Conservation (phyloP, 2,888 invertebrate genomes). For the Allophyes oxyacanthae region DNA sequence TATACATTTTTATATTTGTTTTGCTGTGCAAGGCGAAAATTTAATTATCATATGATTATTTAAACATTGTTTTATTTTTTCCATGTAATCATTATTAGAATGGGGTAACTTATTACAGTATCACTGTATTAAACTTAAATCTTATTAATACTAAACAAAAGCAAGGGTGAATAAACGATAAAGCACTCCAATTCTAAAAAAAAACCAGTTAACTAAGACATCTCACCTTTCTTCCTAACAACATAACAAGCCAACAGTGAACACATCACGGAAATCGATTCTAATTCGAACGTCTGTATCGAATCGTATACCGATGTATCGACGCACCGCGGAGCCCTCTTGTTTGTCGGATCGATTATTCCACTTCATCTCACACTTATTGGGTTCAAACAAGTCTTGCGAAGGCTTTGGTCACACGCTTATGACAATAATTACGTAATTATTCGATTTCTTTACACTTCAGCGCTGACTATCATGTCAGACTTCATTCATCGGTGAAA, state of each 20-base stretch:
- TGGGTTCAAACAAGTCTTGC: constrained; percentile 72
- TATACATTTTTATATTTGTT: no score
- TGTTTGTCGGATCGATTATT: constrained; percentile 88
- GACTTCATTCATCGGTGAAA: not conserved
- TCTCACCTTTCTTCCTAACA: constrained; percentile 37
- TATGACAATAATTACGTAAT: constrained; percentile 47
- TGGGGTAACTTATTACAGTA: no score
- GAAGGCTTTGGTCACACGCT: constrained; percentile 43
- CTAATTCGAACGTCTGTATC: constrained; percentile 71
- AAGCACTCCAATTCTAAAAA: not conserved
- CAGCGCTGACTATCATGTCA: constrained; percentile 1
- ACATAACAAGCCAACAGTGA: constrained; percentile 59
- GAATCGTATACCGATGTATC: constrained; percentile 64
- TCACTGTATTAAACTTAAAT: no score
- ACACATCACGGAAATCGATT: constrained; percentile 72
- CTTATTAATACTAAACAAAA: no score
- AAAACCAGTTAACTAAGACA: constrained; percentile 25
- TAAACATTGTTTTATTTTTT: no score
- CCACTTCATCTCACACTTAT: constrained; percentile 85
- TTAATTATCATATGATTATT: no score
- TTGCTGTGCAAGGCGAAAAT: no score
- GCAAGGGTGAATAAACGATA: no score
- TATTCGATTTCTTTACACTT: constrained; percentile 26
- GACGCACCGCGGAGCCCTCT: constrained; percentile 75
- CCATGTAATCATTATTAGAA: no score